A percentile compares a stretch with the other conserved stretches of the same genome.
These are phyloP conservation scores for Anadara kagoshimensis DNA, from an alignment of 1,140 invertebrate species.

Conservation along the genomic window DNA sequence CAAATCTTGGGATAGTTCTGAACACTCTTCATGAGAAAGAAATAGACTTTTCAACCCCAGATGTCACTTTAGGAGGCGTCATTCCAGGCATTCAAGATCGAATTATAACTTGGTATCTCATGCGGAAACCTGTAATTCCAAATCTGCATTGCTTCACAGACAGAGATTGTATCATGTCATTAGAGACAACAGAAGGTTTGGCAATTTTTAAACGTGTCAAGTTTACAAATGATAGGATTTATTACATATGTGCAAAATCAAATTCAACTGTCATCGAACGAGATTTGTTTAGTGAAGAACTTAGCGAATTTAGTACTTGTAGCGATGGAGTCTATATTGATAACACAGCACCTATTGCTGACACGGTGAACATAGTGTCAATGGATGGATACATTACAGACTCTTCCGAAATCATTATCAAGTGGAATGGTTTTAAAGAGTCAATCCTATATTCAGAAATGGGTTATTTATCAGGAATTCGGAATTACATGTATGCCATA, in stretches of 20 bases:
- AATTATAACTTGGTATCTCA: slow-evolving; percentile 20
- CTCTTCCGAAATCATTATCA: slow-evolving; percentile 8
- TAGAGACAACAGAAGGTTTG: slow-evolving; percentile 14
- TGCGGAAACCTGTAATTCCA: slow-evolving; percentile 19
- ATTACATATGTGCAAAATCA: slow-evolving; percentile 36
- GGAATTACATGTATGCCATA: slow-evolving; percentile 27
- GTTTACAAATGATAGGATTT: not conserved
- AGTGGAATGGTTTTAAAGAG: slow-evolving; percentile 46
- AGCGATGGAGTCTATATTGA: slow-evolving; percentile 53
- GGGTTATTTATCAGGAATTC: slow-evolving; percentile 22
- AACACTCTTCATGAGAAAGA: not conserved
- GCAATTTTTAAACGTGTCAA: not conserved
- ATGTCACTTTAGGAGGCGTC: not conserved
- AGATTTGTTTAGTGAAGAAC: slow-evolving; percentile 19
- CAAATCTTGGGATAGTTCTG: slow-evolving; percentile 8
- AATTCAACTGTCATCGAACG: slow-evolving; percentile 1
- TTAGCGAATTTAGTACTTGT: slow-evolving; percentile 23
- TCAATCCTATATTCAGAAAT: slow-evolving; percentile 1
- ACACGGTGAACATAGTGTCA: slow-evolving; percentile 32
- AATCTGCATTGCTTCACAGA: slow-evolving; percentile 10
- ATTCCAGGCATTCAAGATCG: not conserved
- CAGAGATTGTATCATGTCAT: slow-evolving; percentile 1
- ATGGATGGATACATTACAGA: slow-evolving; percentile 40
- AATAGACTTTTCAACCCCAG: not conserved
- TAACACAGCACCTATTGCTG: slow-evolving; percentile 29